These are phyloP conservation scores for Leuctra nigra DNA, from an alignment of 2,888 invertebrate species.

Conservation along the genomic window DNA sequence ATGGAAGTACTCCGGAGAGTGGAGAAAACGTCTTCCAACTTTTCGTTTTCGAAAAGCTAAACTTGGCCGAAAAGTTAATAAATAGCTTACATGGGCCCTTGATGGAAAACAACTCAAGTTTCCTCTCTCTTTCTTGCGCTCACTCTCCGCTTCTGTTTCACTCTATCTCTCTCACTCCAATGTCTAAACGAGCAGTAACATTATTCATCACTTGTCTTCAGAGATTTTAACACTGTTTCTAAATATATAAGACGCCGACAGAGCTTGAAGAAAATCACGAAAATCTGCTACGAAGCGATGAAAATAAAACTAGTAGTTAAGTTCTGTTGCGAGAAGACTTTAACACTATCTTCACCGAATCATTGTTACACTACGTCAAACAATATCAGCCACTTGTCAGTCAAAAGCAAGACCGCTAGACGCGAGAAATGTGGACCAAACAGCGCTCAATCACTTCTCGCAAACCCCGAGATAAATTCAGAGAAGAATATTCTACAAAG, in stretches of 20 bases:
- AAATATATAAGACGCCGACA: constrained; percentile 9
- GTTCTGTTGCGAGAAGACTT: not conserved
- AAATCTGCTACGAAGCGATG: constrained; percentile 16
- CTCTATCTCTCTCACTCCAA: too few relatives aligned
- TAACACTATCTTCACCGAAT: not conserved
- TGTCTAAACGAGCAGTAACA: constrained; percentile 23
- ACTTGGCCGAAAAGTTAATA: constrained; percentile 16
- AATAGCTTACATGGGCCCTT: constrained; percentile 14
- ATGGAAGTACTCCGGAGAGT: constrained; percentile 27
- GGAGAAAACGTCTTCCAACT: constrained; percentile 24
- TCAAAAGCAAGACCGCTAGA: not conserved
- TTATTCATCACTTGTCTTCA: constrained; percentile 22
- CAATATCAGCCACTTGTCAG: not conserved
- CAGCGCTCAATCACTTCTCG: too few relatives aligned
- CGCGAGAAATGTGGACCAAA: not conserved
- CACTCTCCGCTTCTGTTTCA: not conserved
- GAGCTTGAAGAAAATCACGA: constrained; percentile 8
- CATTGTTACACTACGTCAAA: not conserved
- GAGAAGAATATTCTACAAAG: too few relatives aligned
- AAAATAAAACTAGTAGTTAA: constrained; percentile 7
- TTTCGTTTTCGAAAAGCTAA: constrained; percentile 19
- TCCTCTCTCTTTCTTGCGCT: not conserved
- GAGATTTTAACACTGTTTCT: constrained; percentile 17
- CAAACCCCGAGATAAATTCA: too few relatives aligned
- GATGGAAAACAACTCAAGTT: constrained; percentile 16